A percentile compares a stretch with the other conserved stretches of the same genome.
These are phyloP conservation scores for Drosophila melanosoma DNA, from an alignment of 2,888 invertebrate species.

Conservation along the genomic window DNA sequence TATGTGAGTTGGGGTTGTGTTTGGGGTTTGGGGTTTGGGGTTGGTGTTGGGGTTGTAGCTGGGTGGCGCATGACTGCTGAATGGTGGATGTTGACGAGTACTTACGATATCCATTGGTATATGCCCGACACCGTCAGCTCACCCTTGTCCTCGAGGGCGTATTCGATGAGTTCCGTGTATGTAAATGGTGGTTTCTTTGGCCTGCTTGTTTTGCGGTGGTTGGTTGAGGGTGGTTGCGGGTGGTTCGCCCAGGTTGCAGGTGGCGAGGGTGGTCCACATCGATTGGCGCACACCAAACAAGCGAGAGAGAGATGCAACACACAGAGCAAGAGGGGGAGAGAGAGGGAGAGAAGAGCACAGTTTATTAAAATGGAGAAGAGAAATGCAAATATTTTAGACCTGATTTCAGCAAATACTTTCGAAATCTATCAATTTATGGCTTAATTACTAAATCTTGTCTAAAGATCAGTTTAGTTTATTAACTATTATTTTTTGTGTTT, in stretches of 20 bases:
- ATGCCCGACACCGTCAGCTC: slow-evolving; percentile 96
- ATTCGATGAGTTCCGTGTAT: slow-evolving; percentile 95
- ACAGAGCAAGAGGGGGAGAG: neutral
- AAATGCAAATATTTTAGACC: neutral
- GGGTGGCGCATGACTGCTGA: slow-evolving; percentile 1
- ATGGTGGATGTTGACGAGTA: slow-evolving; percentile 73
- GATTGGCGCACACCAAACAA: slow-evolving; percentile 53
- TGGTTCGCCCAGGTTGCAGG: slow-evolving; percentile 11
- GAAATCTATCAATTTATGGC: neutral
- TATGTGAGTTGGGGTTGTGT: neutral
- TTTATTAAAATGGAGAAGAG: slow-evolving; percentile 30
- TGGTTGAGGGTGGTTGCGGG: slow-evolving; percentile 33
- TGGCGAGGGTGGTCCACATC: slow-evolving; percentile 54
- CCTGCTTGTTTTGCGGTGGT: slow-evolving; percentile 84
- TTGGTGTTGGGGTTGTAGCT: neutral
- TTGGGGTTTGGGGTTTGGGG: neutral
- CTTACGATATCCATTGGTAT: slow-evolving; percentile 98
- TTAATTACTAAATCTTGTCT: neutral
- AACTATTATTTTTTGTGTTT: neutral
- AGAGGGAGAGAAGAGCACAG: slow-evolving; percentile 3
- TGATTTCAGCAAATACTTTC: neutral
- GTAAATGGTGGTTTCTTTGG: slow-evolving; percentile 94
- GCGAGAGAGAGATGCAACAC: slow-evolving; percentile 4
- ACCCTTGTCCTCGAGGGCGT: slow-evolving; percentile 93
- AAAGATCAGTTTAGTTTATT: neutral